phyloP scores from a whole-genome alignment of 1,140 invertebrate genomes.

The Lerema accius region DNA sequence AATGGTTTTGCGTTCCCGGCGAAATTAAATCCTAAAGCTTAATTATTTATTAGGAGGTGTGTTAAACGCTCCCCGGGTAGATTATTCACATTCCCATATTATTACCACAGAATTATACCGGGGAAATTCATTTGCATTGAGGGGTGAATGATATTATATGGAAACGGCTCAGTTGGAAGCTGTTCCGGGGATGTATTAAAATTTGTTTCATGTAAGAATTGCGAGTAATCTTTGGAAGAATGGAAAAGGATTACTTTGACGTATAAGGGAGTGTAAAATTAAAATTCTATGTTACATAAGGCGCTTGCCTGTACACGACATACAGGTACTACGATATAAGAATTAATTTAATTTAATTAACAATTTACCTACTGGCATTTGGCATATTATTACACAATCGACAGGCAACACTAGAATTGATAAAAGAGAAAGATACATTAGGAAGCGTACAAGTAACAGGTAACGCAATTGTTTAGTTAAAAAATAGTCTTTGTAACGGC shows the following conservation, averaged over 20 bases:
- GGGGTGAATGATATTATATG: neutral
- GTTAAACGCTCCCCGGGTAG: constrained; percentile 3
- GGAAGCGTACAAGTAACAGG: no score
- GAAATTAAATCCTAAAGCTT: neutral
- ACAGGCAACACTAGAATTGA: no score
- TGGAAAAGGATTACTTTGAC: constrained; percentile 14
- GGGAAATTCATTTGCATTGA: constrained; percentile 12
- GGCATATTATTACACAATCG: no score
- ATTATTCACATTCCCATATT: constrained; percentile 11
- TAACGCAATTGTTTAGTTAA: no score
- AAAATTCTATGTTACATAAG: no score
- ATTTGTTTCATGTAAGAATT: constrained; percentile 8
- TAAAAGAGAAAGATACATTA: no score
- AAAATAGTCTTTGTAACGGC: no score
- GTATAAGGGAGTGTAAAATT: no score
- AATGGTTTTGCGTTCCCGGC: neutral
- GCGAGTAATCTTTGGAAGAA: constrained; percentile 3
- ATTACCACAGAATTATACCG: constrained; percentile 3
- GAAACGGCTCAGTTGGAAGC: neutral
- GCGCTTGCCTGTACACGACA: no score
- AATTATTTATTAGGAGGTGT: constrained; percentile 1
- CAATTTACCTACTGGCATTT: no score
- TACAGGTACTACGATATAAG: no score
- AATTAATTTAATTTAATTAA: no score
- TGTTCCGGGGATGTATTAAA: constrained; percentile 1